Conservation (phyloP, 53 echinoderm and acorn worm species). For the Antedon mediterranea region DNA sequence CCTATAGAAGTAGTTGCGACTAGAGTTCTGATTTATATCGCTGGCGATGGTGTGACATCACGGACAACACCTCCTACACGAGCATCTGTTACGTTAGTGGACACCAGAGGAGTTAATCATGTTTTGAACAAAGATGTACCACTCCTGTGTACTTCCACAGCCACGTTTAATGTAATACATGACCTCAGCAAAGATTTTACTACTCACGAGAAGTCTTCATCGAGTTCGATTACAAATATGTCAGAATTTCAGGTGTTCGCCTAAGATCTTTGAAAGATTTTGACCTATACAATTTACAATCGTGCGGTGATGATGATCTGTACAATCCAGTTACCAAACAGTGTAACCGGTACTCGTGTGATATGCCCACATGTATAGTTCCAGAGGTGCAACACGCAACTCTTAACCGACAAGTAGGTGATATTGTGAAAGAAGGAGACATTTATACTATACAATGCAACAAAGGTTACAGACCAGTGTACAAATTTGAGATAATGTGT, state of each 20-base stretch:
- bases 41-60: constrained; percentile 24
- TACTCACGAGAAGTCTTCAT: constrained; percentile 52
- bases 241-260: constrained; percentile 61
- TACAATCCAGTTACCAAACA: constrained; percentile 49
- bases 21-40: constrained; percentile 55
- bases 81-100: constrained; percentile 39
- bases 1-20: constrained; percentile 66
- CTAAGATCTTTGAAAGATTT: constrained; percentile 38
- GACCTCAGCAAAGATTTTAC: constrained; percentile 59
- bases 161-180: constrained; percentile 52
- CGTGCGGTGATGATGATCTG: constrained; percentile 30
- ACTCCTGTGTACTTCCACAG: constrained; percentile 19
- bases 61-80: constrained; percentile 8
- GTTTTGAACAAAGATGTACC: background rate
- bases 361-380: constrained; percentile 27
- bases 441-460: constrained; percentile 37
- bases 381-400: constrained; percentile 28
- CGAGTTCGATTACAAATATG: constrained; percentile 19
- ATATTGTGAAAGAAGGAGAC: constrained; percentile 44
- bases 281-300: constrained; percentile 35
- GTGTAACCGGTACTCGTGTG: constrained; percentile 43
- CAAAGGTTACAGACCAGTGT: constrained; percentile 44
- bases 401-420: constrained; percentile 39
- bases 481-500: constrained; percentile 32
- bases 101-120: constrained; percentile 3